Percentiles rank a stretch among this genome's conserved stretches.
These are phyloP conservation scores for Euura saliciscinereae DNA, from an alignment of 1,140 invertebrate genomes.

Conservation along the genomic window DNA sequence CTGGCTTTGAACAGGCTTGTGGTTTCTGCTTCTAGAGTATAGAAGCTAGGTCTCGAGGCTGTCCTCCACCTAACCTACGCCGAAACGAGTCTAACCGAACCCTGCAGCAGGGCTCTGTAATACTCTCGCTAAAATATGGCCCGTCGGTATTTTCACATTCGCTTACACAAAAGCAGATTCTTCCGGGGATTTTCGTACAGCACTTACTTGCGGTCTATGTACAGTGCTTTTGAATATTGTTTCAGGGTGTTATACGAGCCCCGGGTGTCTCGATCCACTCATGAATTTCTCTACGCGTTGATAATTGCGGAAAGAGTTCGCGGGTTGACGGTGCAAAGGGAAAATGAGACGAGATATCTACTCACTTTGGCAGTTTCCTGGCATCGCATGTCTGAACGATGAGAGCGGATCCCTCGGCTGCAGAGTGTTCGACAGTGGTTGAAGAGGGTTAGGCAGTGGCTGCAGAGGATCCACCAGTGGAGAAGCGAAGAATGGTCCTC, in stretches of 20 bases:
- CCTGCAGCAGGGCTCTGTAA: not conserved
- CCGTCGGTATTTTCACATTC: not conserved
- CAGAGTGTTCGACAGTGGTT: slow-evolving; percentile 54
- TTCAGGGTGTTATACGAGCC: too few species aligned
- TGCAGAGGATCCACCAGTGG: slow-evolving; percentile 66
- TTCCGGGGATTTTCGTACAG: not conserved
- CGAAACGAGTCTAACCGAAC: not conserved
- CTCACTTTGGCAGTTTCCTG: slow-evolving; percentile 87
- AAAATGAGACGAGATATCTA: slow-evolving; percentile 43
- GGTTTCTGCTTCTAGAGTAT: slow-evolving; percentile 54
- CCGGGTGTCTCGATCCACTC: not conserved
- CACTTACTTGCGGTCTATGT: too few species aligned
- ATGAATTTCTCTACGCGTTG: not conserved
- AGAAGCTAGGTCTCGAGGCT: slow-evolving; percentile 43
- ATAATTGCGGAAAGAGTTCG: not conserved
- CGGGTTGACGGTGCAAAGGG: not conserved
- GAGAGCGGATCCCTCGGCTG: slow-evolving; percentile 74
- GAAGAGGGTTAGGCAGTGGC: slow-evolving; percentile 54
- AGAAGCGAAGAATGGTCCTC: slow-evolving; percentile 78
- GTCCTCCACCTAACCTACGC: slow-evolving; percentile 21
- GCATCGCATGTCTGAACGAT: slow-evolving; percentile 83
- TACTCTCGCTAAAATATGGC: slow-evolving; percentile 1
- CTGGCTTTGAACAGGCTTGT: slow-evolving; percentile 61
- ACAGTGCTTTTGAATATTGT: too few species aligned
- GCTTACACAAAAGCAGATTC: slow-evolving; percentile 1